phyloP scores from a whole-genome alignment of 2,888 invertebrate genomes.

The Prosopocoilus inquinatus region DNA sequence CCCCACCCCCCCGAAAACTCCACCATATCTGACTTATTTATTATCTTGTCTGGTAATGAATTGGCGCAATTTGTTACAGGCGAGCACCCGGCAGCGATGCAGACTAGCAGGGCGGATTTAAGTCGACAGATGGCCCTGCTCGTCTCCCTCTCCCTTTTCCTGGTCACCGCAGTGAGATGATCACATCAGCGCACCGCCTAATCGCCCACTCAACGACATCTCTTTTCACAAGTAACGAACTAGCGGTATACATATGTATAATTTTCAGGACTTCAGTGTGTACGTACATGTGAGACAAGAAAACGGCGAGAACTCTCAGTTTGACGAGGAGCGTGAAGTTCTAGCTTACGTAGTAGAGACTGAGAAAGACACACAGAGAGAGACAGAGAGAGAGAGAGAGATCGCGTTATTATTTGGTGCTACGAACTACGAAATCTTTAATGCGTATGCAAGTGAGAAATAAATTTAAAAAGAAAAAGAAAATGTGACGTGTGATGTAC shows the following conservation, averaged over 20 bases:
- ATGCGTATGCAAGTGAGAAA: not conserved
- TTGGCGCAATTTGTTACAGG: slow-evolving; percentile 55
- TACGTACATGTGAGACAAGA: too few relatives aligned
- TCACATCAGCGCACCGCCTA: slow-evolving; percentile 32
- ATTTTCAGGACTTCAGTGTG: not conserved
- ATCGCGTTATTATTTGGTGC: slow-evolving; percentile 24
- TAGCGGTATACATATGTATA: too few relatives aligned
- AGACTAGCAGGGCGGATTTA: slow-evolving; percentile 60
- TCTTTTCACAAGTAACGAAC: slow-evolving; percentile 23
- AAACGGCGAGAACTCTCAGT: too few relatives aligned
- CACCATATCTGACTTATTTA: too few relatives aligned
- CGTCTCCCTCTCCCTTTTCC: slow-evolving; percentile 34
- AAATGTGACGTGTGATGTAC: not conserved
- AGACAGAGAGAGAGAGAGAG: too few relatives aligned
- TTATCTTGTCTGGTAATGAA: too few relatives aligned
- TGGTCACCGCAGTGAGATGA: slow-evolving; percentile 44
- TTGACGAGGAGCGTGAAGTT: slow-evolving; percentile 1
- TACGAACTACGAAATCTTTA: slow-evolving; percentile 7
- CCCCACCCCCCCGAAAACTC: too few relatives aligned
- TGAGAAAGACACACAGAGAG: too few relatives aligned
- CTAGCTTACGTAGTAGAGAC: slow-evolving; percentile 11
- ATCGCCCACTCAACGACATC: slow-evolving; percentile 32
- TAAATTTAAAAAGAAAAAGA: not conserved
- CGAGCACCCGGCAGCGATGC: slow-evolving; percentile 85
- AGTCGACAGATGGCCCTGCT: slow-evolving; percentile 35